Percentiles rank a stretch among this genome's conserved stretches.
phyloP scores from a whole-genome alignment of 2,113 vertebrate species.

The Athene cunicularia region DNA sequence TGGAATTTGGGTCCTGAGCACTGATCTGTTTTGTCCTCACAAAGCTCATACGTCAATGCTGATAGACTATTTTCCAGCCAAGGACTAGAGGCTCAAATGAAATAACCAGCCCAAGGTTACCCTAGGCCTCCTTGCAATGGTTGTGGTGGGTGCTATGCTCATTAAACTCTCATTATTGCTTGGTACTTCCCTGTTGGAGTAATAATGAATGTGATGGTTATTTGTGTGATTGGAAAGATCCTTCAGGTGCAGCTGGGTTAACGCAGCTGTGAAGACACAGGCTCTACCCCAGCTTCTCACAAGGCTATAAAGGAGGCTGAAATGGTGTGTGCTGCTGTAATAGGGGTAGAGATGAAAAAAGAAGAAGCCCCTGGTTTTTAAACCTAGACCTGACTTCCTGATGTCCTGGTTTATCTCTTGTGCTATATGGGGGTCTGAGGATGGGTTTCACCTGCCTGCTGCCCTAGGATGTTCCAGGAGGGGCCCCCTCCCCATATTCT shows the following conservation, averaged over 20 bases:
- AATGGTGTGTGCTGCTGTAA: rapidly evolving
- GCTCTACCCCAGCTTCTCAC: not conserved
- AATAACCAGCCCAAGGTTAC: not conserved
- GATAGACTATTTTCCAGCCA: not conserved
- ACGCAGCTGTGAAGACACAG: not conserved
- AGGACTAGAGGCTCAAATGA: not conserved
- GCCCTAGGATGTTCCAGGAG: not conserved
- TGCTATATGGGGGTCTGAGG: rapidly evolving
- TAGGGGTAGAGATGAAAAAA: rapidly evolving
- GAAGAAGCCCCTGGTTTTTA: rapidly evolving
- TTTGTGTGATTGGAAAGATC: not conserved
- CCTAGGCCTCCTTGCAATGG: rapidly evolving
- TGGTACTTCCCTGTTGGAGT: not conserved
- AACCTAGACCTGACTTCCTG: rapidly evolving
- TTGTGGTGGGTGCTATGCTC: rapidly evolving
- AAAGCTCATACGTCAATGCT: rapidly evolving
- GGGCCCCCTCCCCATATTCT: rapidly evolving
- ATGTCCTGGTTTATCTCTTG: rapidly evolving
- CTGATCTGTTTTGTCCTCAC: not conserved
- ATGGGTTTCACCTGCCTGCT: not conserved
- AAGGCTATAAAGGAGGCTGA: not conserved
- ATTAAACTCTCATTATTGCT: not conserved
- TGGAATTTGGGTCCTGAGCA: not conserved
- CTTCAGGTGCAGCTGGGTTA: not conserved
- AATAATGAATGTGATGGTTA: rapidly evolving